Base-by-base conservation (phyloP, 2,113 vertebrate species). In the Nycticebus coucang region DNA sequence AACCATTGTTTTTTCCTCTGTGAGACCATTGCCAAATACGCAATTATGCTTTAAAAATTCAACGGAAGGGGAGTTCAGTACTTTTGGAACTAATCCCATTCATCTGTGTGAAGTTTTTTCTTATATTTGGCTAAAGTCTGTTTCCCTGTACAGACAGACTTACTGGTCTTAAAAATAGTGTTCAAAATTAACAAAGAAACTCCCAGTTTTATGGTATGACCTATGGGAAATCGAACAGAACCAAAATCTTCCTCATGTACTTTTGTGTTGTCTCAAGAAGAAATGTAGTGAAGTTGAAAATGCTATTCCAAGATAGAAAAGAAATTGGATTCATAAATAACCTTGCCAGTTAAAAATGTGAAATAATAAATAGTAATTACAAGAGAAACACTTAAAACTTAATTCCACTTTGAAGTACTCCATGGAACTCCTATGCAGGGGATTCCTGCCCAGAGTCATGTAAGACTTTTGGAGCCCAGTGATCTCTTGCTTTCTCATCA, bases 251-350 rank as follows among this genome's bases (percentile, higher is more conserved):
- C 57, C 57, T n/a, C 41, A 35, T 50, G 35, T 93, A 71, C 68
- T 96, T 91, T 94, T 87, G 37, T 59, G 92, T 93, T 89, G 82
- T 86, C 84, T 93, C 33, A 89, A 88, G 75, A 94, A 91, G 57
- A 97, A 89, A 87, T 15, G 4, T 87, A 91, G n/a, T 88, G 26
- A 93, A 79, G 57, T 74, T 94, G 55, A 93, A 96, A 97, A 64
- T 97, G 62, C 62, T 93, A 37, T 74, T 92, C 77, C 71, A 81
- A 91, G 71, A 19, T 64, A 86, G 68, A 68, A 91, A 91, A 91
- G 41, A 85, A 87, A 95, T 26, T 97, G 7, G 78, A 81, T 91
- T 89, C 22, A 62, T 89, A 97, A 94, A 91, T 78, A 95, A 81
- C 53, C 37, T 75, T 78, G 66, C 71, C 45, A 74, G 21, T 59